phyloP scores from a whole-genome alignment of 2,888 invertebrate species.

The Spodoptera littoralis region DNA sequence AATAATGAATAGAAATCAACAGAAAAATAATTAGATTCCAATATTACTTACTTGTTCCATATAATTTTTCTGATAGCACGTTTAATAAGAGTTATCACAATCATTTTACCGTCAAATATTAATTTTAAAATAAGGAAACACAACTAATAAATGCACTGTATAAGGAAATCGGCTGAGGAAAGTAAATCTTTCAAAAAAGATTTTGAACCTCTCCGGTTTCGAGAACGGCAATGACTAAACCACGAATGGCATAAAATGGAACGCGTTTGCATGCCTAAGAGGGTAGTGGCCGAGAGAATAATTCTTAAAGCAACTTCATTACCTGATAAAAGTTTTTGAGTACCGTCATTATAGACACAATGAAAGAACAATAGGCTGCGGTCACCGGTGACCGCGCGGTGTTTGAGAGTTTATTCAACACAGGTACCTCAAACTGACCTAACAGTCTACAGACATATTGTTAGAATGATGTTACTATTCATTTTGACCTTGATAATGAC shows the following conservation, averaged over 20 bases:
- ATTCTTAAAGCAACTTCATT: conserved; percentile 6
- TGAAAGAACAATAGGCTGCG: too few relatives aligned
- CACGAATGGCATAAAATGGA: conserved; percentile 5
- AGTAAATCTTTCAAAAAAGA: too few relatives aligned
- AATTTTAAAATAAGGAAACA: conserved; percentile 4
- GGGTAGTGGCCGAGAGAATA: conserved; percentile 11
- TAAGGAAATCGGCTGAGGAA: neutral
- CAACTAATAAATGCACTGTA: neutral
- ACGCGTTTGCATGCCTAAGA: neutral
- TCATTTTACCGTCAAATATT: conserved; percentile 18
- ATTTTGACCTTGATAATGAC: too few relatives aligned
- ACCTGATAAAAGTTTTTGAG: too few relatives aligned
- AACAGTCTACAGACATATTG: too few relatives aligned
- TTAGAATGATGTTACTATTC: too few relatives aligned
- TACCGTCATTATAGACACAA: too few relatives aligned
- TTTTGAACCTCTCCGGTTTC: too few relatives aligned
- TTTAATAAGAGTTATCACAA: conserved; percentile 57
- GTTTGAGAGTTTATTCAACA: too few relatives aligned
- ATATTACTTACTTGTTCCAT: conserved; percentile 71
- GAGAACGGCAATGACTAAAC: neutral
- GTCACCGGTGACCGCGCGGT: too few relatives aligned
- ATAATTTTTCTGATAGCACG: conserved; percentile 71
- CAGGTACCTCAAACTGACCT: too few relatives aligned
- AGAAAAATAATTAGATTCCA: neutral
- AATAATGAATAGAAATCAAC: neutral